Evolutionary conservation across 1,140 invertebrate species (phyloP).

Genomic region (Apis florea): DNA sequence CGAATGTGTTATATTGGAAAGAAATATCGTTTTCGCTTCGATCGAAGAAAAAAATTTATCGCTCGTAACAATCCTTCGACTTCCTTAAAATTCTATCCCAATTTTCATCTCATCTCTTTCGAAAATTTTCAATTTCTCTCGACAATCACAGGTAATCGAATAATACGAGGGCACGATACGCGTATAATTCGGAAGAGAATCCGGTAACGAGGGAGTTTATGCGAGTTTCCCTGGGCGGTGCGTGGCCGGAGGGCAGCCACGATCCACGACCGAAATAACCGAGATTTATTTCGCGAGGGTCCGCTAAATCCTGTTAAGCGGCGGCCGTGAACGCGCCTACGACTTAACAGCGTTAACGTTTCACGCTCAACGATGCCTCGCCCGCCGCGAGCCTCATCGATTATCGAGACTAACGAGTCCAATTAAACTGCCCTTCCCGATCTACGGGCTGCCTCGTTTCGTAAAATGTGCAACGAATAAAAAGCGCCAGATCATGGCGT

Average conservation of each 20-base stretch:
- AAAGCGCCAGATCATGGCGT: no score
- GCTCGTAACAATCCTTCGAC: no score
- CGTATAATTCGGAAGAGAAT: conserved; percentile 16
- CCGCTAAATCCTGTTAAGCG: conserved; percentile 68
- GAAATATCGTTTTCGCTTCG: no score
- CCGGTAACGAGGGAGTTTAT: conserved; percentile 57
- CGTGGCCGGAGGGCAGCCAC: conserved; percentile 21
- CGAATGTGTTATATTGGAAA: no score
- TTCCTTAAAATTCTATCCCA: no score
- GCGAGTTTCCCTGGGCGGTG: conserved; percentile 47
- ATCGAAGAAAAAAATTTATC: no score
- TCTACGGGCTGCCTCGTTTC: not conserved
- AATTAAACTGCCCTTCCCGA: conserved; percentile 12
- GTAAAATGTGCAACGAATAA: not conserved
- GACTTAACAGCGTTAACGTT: conserved; percentile 47
- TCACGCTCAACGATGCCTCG: not conserved
- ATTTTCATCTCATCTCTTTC: no score
- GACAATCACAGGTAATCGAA: no score
- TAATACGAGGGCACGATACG: not conserved
- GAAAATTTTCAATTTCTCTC: no score
- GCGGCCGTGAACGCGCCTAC: conserved; percentile 21
- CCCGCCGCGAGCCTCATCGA: conserved; percentile 15
- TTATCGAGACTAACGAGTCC: conserved; percentile 39
- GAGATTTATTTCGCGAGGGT: conserved; percentile 70
- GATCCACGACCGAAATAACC: conserved; percentile 66